Base-by-base conservation (phyloP, 1,140 invertebrate genomes). In the Cyclargus thomasi region DNA sequence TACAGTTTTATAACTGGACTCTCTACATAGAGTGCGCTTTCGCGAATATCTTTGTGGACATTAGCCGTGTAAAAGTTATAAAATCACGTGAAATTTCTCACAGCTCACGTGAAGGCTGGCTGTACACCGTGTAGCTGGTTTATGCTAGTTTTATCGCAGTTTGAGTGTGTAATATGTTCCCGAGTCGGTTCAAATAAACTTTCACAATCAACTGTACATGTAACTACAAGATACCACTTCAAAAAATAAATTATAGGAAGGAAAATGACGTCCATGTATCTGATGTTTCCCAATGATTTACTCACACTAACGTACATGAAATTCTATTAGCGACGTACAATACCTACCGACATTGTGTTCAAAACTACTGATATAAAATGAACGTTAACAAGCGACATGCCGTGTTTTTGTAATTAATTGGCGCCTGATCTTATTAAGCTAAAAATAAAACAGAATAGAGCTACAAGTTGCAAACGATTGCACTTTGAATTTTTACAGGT, bases 401-500 rank as follows among this genome's bases (percentile, higher is more conserved):
- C 6, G 55, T 59, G 17, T 59, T 11, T 59, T 20, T 20, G 55
- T 20, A 59, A 59, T 59, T 59, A 59, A 59, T 59, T 59, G 55
- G 55, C 55, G 55, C 55, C 55, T 20, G 17, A 59, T 59, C 55
- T 59, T 59, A 59, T 59, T 59, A 22, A 20, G 55, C 55, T 59
- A 20, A 20, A 59, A 20, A 59, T 59, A 59, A 20, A 59, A 59
- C 55, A 21, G 55, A 59, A 59, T 59, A 59, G 18, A 59, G 55
- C 17, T n/a, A 59, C 55, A 59, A 18, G 55, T 21, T 18, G 20
- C 18, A 20, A 20, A 11, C 55, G 18, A 10, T 21, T 59, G 55
- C 18, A 59, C 55, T 59, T 59, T 59, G 55, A 22, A 8, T 59
- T 59, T 59, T 20, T 59, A 59, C 55, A 59, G 55, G 55, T 59